phyloP scores from a whole-genome alignment of 2,888 invertebrate species.

The Parnassius apollo region DNA sequence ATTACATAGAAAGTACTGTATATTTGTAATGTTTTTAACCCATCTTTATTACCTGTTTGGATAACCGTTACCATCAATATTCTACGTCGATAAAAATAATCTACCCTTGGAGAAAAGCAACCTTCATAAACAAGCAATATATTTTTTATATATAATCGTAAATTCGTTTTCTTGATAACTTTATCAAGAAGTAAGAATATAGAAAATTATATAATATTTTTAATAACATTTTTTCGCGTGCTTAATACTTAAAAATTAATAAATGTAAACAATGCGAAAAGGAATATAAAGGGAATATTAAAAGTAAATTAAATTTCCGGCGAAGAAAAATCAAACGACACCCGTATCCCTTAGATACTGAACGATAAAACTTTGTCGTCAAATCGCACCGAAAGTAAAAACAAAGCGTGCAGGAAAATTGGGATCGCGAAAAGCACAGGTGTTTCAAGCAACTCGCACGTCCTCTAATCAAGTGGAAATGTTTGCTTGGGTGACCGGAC shows the following conservation, averaged over 20 bases:
- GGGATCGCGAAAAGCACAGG: constrained; percentile 64
- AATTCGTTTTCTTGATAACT: constrained; percentile 32
- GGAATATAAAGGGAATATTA: constrained; percentile 41
- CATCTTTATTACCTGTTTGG: constrained; percentile 58
- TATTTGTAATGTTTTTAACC: constrained; percentile 41
- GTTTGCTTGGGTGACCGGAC: constrained; percentile 61
- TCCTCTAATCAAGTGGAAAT: constrained; percentile 77
- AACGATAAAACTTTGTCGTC: constrained; percentile 64
- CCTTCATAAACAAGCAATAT: constrained; percentile 75
- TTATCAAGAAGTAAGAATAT: no score
- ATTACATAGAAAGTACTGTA: constrained; percentile 23
- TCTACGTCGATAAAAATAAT: constrained; percentile 64
- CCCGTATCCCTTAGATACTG: constrained; percentile 60
- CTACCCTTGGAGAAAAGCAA: constrained; percentile 62
- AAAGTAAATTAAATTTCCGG: constrained; percentile 43
- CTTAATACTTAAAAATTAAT: constrained; percentile 5
- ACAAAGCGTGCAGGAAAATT: constrained; percentile 70
- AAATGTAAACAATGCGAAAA: constrained; percentile 30
- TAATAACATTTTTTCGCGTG: neutral
- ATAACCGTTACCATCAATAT: constrained; percentile 61
- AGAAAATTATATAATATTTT: neutral
- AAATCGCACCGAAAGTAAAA: constrained; percentile 58
- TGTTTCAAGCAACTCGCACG: constrained; percentile 62
- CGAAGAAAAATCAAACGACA: constrained; percentile 55
- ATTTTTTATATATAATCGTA: constrained; percentile 42